phyloP scores from a whole-genome alignment of 2,888 invertebrate species.

The Plemyria rubiginata region DNA sequence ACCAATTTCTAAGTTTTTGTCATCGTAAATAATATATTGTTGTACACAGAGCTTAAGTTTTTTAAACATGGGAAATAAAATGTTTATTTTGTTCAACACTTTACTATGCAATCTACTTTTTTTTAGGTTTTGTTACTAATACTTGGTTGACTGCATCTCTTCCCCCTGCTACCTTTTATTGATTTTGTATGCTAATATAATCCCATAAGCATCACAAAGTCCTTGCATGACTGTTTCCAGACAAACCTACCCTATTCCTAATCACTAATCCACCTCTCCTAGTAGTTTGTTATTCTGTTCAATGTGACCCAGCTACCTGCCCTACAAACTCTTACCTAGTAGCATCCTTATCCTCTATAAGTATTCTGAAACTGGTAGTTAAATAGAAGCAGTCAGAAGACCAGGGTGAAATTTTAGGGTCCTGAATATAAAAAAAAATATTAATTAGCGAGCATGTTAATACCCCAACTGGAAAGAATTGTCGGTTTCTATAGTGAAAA shows the following conservation, averaged over 20 bases:
- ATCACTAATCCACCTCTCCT: too few relatives aligned
- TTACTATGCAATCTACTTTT: constrained; percentile 1
- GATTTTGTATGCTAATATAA: constrained; percentile 40
- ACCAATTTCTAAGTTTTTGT: background rate
- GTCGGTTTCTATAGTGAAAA: too few relatives aligned
- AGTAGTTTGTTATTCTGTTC: too few relatives aligned
- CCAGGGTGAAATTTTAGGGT: too few relatives aligned
- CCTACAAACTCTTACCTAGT: background rate
- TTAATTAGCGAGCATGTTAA: too few relatives aligned
- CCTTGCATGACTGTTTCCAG: background rate
- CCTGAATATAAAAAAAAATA: too few relatives aligned
- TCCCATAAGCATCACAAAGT: constrained; percentile 28
- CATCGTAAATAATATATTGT: background rate
- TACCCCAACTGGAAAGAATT: too few relatives aligned
- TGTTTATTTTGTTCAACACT: too few relatives aligned
- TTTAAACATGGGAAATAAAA: background rate
- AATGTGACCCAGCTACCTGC: too few relatives aligned
- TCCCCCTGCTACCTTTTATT: constrained; percentile 36
- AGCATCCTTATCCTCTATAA: background rate
- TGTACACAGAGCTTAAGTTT: too few relatives aligned
- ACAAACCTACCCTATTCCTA: background rate
- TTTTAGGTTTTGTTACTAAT: constrained; percentile 58
- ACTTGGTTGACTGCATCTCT: constrained; percentile 81
- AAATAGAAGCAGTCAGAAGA: too few relatives aligned
- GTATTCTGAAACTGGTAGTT: too few relatives aligned